phyloP scores from a whole-genome alignment of 2,113 vertebrate genomes.

The Stomatorhinus ivindoensis region DNA sequence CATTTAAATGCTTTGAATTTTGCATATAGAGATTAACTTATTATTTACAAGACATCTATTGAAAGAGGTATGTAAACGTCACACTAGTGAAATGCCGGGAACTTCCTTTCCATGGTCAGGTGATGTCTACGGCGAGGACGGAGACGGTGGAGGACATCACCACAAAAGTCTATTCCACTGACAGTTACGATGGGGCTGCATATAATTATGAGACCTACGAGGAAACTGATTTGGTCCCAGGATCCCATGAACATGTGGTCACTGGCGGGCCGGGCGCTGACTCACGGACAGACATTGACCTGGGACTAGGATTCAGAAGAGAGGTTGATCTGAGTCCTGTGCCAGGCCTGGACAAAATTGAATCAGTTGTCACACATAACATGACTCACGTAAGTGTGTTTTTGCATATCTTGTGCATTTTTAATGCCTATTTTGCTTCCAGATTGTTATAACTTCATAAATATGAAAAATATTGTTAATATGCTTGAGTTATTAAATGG shows the following conservation, averaged over 20 bases:
- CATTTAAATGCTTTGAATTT: neutral
- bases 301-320: conserved; percentile 1
- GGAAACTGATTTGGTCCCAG: neutral
- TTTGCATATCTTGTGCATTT: neutral
- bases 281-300: neutral
- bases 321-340: neutral
- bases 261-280: neutral
- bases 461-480: neutral
- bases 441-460: neutral
- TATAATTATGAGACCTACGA: conserved; percentile 9
- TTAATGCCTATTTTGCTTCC: neutral
- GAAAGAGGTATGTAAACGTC: neutral
- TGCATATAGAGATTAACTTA: neutral
- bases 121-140: neutral
- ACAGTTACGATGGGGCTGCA: neutral
- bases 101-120: conserved; percentile 24
- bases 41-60: neutral
- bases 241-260: neutral
- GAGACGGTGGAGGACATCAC: neutral
- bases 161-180: neutral
- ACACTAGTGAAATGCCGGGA: neutral
- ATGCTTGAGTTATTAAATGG: neutral
- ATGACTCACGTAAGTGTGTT: neutral
- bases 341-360: neutral
- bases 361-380: neutral